Evolutionary conservation across 2,113 vertebrate genomes (phyloP), one percentile per base, ranked within the genome.

Genomic region (Budorcas taxicolor): DNA sequence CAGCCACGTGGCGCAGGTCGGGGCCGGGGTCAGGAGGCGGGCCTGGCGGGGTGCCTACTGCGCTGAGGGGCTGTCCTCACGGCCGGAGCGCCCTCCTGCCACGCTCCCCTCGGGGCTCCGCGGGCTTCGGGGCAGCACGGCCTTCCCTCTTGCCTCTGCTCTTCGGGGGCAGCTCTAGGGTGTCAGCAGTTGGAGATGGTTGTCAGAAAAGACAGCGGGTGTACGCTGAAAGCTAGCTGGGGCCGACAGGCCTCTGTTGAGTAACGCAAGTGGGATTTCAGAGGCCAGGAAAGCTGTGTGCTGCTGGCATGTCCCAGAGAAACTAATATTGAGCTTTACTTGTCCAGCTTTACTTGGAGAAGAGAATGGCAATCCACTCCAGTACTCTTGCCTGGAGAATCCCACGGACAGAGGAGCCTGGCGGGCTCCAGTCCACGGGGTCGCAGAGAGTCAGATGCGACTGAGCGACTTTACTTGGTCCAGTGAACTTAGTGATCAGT

Each of bases 401-500:
- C 19, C 67, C 67, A 23, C 40, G 10, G 17, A 40, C 67, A 71
- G 19, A 36, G 67, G 67, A 23, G 19, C 36, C 19, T 71, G n/a
- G n/a, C 0, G 3, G n/a, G 67, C 67, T 71, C 6, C 5, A 40
- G 67, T 23, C 19, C 19, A 36, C 0, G 3, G n/a, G n/a, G 67
- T 71, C 19, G 3, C 19, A 6, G 5, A 23, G 64, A 23, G 62
- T 74, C 2, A 6, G n/a, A 40, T 11, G 2, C 10, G 0, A 12
- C 67, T 71, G n/a, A 40, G 67, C 1, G 1, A 40, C n/a, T 40
- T 74, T 36, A 23, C n/a, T 23, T 40, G 23, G 58, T 21, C 33
- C 27, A 21, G 23, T 15, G 64, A 40, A 31, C n/a, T 85, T 64
- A 43, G 25, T 14, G 31, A 19, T 71, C 52, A 52, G 29, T 43